phyloP scores from a whole-genome alignment of 1,140 invertebrate species.

The Penaeus vannamei region DNA sequence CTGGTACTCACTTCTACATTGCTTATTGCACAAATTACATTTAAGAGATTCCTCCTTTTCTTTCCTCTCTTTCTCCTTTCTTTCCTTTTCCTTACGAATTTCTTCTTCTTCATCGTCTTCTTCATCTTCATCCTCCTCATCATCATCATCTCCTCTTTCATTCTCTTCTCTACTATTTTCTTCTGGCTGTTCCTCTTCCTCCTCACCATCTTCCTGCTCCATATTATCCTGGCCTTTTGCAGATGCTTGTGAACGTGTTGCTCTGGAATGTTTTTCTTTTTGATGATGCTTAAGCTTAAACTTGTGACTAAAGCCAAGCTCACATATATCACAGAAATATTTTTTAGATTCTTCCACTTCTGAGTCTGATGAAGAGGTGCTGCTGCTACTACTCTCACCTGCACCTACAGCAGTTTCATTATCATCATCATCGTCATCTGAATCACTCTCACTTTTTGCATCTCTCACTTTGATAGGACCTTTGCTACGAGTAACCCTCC shows the following conservation, averaged over 20 bases:
- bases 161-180: background rate
- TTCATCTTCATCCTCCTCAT: constrained; percentile 1
- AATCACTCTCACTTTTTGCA: constrained; percentile 49
- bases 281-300: constrained; percentile 64
- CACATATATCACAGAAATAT: constrained; percentile 62
- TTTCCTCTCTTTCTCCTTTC: constrained; percentile 45
- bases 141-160: constrained; percentile 11
- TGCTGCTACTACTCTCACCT: background rate
- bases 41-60: constrained; percentile 50
- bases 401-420: background rate
- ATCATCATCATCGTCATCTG: constrained; percentile 7
- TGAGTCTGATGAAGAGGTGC: constrained; percentile 38
- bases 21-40: constrained; percentile 61
- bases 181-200: background rate
- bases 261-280: constrained; percentile 54
- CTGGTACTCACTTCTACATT: constrained; percentile 63
- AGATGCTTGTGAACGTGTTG: constrained; percentile 37
- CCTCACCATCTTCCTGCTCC: background rate
- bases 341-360: constrained; percentile 58
- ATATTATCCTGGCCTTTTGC: constrained; percentile 18
- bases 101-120: constrained; percentile 51
- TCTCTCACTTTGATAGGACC: constrained; percentile 18
- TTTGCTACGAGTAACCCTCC: constrained; percentile 43
- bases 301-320: constrained; percentile 59
- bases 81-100: constrained; percentile 43